Conservation (phyloP, 2,888 invertebrate genomes). For the Drosophila subsilvestris region DNA sequence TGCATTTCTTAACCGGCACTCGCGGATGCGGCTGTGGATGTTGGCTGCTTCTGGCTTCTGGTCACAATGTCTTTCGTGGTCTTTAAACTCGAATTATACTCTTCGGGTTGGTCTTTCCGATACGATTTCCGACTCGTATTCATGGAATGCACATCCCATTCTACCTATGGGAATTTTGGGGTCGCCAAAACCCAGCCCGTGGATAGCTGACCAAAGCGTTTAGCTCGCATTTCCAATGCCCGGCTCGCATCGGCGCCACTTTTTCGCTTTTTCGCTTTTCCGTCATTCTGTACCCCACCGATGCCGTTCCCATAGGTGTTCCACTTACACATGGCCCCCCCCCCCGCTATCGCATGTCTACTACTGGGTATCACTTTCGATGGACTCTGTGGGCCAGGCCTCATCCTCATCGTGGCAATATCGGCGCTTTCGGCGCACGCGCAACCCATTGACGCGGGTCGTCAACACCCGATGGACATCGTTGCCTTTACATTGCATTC, state of each 20-base stretch:
- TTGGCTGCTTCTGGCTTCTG: no score
- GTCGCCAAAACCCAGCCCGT: background rate
- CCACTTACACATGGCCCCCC: conserved; percentile 16
- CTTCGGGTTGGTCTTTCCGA: no score
- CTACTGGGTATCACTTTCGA: conserved; percentile 31
- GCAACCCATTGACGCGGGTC: conserved; percentile 14
- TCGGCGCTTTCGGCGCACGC: conserved; percentile 23
- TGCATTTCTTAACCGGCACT: conserved; percentile 23
- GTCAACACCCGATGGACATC: no score
- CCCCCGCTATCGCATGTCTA: conserved; percentile 35
- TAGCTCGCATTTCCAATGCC: background rate
- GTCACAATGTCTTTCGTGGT: no score
- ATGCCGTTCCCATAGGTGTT: conserved; percentile 37
- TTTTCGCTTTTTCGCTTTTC: no score
- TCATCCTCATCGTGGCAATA: no score
- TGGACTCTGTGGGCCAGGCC: conserved; percentile 15
- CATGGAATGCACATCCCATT: no score
- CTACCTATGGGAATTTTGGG: background rate
- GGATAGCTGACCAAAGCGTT: background rate
- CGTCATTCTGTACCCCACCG: no score
- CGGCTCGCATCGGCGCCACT: background rate
- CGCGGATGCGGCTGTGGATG: conserved; percentile 26
- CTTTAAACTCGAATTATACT: no score
- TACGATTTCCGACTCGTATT: background rate
- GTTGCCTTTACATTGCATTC: no score